Base-by-base conservation (phyloP, 2,797 vertebrate species). In the Phrynocephalus forsythii region DNA sequence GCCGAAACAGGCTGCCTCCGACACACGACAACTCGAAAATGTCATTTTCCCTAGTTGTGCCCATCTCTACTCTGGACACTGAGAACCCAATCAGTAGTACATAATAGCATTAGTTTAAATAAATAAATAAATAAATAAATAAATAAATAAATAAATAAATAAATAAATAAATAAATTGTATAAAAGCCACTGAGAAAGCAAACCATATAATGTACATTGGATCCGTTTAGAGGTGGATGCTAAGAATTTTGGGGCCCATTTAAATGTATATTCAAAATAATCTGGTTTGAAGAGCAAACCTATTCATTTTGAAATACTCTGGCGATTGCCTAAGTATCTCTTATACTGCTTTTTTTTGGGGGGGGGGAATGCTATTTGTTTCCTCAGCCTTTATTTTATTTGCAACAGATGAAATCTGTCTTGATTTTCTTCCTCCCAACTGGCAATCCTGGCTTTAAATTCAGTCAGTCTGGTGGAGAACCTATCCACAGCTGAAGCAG, bases 1-100 rank as follows among this genome's bases (percentile, higher is more conserved):
- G n/a, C n/a, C n/a, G n/a, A n/a, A n/a, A n/a, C n/a, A n/a, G n/a
- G n/a, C n/a, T n/a, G n/a, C n/a, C n/a, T n/a, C n/a, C n/a, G n/a
- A n/a, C n/a, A n/a, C n/a, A n/a, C n/a, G n/a, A n/a, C n/a, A n/a
- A n/a, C n/a, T n/a, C n/a, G n/a, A n/a, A n/a, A n/a, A n/a, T n/a
- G n/a, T n/a, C n/a, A n/a, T n/a, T n/a, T n/a, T n/a, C n/a, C n/a
- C n/a, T n/a, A n/a, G n/a, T n/a, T n/a, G n/a, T n/a, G n/a, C n/a
- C n/a, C n/a, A n/a, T n/a, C 60, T 7, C 24, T 75, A n/a, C 60
- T 7, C 24, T 24, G 15, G 69, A 60, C 26, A 76, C 82, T 86
- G 78, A 81, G 86, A 85, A 79, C 67, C 85, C 87, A 91, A 82
- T 90, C 92, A 90, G 87, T 68, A 85, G 87, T 89, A 81, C 91